Evolutionary conservation across 2,797 vertebrate species (phyloP).

Genomic region (Sebastes hubbsi): DNA sequence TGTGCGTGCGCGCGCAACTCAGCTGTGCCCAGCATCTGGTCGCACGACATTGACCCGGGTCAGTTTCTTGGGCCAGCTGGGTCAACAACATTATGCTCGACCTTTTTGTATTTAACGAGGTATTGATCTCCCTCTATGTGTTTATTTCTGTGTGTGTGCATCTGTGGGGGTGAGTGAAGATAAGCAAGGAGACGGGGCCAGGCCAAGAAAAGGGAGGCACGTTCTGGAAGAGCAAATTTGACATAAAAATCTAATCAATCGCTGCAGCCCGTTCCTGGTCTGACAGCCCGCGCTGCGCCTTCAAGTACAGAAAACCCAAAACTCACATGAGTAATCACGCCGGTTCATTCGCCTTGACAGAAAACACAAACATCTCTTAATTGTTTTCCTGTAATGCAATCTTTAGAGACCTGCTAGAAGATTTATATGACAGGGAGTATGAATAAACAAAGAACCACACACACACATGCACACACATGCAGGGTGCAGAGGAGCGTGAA

Average conservation of each 20-base stretch:
- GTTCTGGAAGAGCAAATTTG: conserved; percentile 72
- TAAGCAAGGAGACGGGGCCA: conserved; percentile 51
- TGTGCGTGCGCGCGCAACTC: neutral
- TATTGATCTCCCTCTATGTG: conserved; percentile 68
- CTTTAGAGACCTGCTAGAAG: conserved; percentile 30
- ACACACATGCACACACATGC: neutral
- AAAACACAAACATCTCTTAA: conserved; percentile 56
- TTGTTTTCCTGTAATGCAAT: conserved; percentile 45
- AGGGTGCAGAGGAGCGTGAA: neutral
- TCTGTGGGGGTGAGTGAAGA: conserved; percentile 46
- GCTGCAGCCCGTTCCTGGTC: conserved; percentile 42
- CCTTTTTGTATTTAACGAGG: conserved; percentile 54
- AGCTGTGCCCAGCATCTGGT: conserved; percentile 23
- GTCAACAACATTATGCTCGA: conserved; percentile 66
- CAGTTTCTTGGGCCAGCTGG: conserved; percentile 62
- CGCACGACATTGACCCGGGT: conserved; percentile 40
- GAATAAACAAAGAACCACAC: conserved; percentile 5
- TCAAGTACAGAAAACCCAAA: conserved; percentile 45
- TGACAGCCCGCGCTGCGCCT: conserved; percentile 45
- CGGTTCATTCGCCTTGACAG: conserved; percentile 41
- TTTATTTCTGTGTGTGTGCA: conserved; percentile 12
- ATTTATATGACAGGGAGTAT: conserved; percentile 7
- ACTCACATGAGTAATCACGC: conserved; percentile 48
- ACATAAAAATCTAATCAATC: conserved; percentile 65
- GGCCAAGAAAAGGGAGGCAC: conserved; percentile 59